Percentiles rank a stretch among this genome's conserved stretches.
These are phyloP conservation scores for Mamestra brassicae DNA, from an alignment of 2,888 invertebrate species.

Conservation along the genomic window DNA sequence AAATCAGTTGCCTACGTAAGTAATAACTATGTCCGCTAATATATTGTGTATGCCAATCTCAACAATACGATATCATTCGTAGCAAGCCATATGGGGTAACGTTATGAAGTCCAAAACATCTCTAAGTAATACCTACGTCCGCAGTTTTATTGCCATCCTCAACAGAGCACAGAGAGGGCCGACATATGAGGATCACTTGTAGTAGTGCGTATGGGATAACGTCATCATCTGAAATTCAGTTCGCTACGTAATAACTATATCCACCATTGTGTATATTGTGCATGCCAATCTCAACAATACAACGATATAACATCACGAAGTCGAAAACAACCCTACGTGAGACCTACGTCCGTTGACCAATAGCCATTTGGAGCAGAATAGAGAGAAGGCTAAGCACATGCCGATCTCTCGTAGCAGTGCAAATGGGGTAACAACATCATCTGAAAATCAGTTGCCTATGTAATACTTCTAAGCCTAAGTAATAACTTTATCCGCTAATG, in stretches of 20 bases:
- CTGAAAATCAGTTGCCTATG: background rate
- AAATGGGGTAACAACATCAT: background rate
- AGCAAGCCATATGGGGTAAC: constrained; percentile 6
- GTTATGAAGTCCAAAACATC: constrained; percentile 20
- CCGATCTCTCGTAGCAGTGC: too few species aligned
- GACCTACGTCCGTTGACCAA: too few species aligned
- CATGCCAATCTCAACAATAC: background rate
- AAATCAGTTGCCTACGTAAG: background rate
- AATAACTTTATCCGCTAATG: too few species aligned
- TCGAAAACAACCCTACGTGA: background rate
- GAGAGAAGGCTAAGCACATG: too few species aligned
- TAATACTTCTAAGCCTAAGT: too few species aligned
- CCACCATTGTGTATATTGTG: background rate
- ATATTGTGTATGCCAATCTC: background rate
- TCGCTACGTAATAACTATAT: background rate
- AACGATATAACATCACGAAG: constrained; percentile 18
- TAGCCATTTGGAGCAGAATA: too few species aligned
- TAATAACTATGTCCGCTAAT: background rate
- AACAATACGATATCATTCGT: background rate
- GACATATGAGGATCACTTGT: background rate
- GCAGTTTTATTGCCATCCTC: constrained; percentile 3
- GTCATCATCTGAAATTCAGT: background rate
- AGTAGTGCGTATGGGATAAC: background rate
- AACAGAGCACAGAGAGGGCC: background rate
- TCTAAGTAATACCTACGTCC: constrained; percentile 54